Conservation (phyloP, 2,797 vertebrate genomes). For the Myotis pilosus region DNA sequence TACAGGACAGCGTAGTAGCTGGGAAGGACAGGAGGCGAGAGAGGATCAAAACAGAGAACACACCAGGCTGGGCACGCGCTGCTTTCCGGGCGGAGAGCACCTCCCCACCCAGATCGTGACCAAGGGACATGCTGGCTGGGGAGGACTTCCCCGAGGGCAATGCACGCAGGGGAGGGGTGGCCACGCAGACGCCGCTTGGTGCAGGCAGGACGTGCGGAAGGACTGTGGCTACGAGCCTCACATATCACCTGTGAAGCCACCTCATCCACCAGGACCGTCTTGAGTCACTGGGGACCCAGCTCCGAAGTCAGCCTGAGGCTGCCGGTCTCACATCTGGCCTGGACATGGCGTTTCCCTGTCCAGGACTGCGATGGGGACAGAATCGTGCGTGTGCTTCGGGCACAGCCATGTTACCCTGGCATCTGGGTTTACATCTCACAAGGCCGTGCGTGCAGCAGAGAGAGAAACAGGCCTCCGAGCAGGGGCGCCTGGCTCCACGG, state of each 20-base stretch:
- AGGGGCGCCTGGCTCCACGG: background rate
- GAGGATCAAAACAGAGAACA: background rate
- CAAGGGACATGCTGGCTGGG: background rate
- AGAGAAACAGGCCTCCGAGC: background rate
- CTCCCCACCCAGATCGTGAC: background rate
- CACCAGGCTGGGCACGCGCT: fast-evolving
- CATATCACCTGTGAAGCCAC: fast-evolving
- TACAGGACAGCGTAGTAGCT: constrained; percentile 99
- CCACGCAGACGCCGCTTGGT: background rate
- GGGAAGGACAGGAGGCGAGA: background rate
- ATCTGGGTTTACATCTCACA: background rate
- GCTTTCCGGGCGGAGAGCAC: background rate
- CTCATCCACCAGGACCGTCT: background rate
- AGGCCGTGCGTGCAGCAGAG: background rate
- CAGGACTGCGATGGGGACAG: fast-evolving
- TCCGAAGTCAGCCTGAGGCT: background rate
- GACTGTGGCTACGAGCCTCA: background rate
- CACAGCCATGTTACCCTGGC: fast-evolving
- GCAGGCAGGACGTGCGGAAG: background rate
- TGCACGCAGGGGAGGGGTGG: fast-evolving
- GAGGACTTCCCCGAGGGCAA: background rate
- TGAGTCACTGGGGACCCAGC: background rate
- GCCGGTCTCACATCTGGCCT: fast-evolving
- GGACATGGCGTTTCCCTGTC: background rate
- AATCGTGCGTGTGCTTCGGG: fast-evolving